phyloP scores from a whole-genome alignment of 2,113 vertebrate genomes.

The Coryphaenoides rupestris region DNA sequence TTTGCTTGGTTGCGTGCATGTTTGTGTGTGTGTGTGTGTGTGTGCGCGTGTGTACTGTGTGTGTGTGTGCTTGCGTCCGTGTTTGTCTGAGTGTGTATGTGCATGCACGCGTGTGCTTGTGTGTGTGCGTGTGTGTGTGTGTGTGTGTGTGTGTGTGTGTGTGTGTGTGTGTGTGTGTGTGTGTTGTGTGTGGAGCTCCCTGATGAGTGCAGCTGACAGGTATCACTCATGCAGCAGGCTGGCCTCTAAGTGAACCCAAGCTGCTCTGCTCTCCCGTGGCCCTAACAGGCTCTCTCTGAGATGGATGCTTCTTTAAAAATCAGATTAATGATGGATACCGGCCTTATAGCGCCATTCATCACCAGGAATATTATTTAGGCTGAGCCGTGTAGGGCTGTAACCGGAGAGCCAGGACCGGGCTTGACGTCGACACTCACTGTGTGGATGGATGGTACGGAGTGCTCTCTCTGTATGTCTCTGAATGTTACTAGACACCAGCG shows the following conservation, averaged over 20 bases:
- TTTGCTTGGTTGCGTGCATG: conserved; percentile 8
- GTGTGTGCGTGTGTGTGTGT: conserved; percentile 32
- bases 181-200: conserved; percentile 55
- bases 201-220: conserved; percentile 80
- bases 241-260: conserved; percentile 91
- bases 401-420: conserved; percentile 90
- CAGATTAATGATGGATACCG: conserved; percentile 98
- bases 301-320: conserved; percentile 99
- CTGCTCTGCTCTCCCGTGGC: conserved; percentile 87
- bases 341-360: conserved; percentile 96
- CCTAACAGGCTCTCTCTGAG: conserved; percentile 90
- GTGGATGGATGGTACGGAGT: conserved; percentile 88
- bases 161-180: conserved; percentile 24
- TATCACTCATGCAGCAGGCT: conserved; percentile 85
- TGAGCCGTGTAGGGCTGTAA: conserved; percentile 96
- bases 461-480: conserved; percentile 82
- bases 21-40: neutral
- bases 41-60: conserved; percentile 17
- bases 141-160: conserved; percentile 41
- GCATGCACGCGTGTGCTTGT: conserved; percentile 36
- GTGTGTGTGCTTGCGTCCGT: conserved; percentile 43
- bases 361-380: conserved; percentile 99
- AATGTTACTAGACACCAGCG: conserved; percentile 86
- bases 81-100: neutral
- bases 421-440: conserved; percentile 76